These are phyloP conservation scores for Argentina silus DNA, from an alignment of 2,797 vertebrate species.

Conservation along the genomic window DNA sequence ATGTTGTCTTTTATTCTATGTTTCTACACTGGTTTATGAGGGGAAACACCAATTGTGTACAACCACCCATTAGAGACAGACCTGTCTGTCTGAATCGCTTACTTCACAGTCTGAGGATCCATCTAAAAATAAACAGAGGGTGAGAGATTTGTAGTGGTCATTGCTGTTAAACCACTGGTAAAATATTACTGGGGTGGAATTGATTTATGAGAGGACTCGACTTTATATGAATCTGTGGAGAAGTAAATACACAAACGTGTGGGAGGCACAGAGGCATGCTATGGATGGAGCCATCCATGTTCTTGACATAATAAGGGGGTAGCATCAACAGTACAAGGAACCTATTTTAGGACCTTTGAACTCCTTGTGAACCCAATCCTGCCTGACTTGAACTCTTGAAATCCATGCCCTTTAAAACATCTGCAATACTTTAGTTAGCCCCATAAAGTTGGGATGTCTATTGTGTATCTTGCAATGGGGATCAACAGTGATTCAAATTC, in stretches of 20 bases:
- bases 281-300: conserved; percentile 6
- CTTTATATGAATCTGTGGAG: neutral
- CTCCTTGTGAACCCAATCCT: neutral
- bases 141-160: conserved; percentile 4
- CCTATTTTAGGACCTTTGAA: conserved; percentile 13
- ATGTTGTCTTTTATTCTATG: too few species aligned
- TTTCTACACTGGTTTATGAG: neutral
- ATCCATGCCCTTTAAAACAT: conserved; percentile 13
- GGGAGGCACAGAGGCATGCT: neutral
- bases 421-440: neutral
- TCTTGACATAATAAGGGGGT: neutral
- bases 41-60: neutral
- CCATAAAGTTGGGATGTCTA: neutral
- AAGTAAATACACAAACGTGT: conserved; percentile 7
- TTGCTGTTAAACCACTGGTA: conserved; percentile 10
- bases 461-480: neutral
- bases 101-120: neutral
- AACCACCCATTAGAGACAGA: neutral
- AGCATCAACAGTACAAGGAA: neutral
- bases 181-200: neutral
- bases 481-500: conserved; percentile 13
- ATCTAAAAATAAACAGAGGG: conserved; percentile 10
- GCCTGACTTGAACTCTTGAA: neutral
- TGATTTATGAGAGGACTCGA: conserved; percentile 9
- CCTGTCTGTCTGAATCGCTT: neutral